These are phyloP conservation scores for Bothrops jararaca DNA, from an alignment of 2,113 vertebrate genomes.

Conservation along the genomic window DNA sequence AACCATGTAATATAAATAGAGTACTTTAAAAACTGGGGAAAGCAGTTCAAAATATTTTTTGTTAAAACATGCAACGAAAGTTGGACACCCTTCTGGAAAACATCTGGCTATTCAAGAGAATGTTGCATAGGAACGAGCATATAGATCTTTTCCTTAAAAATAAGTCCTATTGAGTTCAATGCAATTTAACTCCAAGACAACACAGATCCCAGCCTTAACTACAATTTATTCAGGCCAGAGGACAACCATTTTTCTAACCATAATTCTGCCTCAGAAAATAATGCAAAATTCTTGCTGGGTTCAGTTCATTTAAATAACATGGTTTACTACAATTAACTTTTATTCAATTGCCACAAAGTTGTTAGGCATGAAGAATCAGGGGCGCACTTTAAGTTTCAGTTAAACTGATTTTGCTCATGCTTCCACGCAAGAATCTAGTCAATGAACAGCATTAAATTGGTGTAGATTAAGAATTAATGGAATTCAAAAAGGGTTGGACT, in stretches of 20 bases:
- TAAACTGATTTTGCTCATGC: no score
- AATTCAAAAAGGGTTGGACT: no score
- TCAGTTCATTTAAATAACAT: constrained; percentile 63
- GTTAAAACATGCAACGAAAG: constrained; percentile 68
- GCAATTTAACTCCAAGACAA: background rate
- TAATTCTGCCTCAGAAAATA: constrained; percentile 6
- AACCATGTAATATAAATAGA: constrained; percentile 72
- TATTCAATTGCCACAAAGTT: constrained; percentile 44
- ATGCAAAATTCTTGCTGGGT: constrained; percentile 54
- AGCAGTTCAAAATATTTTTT: constrained; percentile 33
- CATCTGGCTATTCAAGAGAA: constrained; percentile 62
- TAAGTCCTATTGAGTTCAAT: background rate
- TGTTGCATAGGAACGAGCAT: constrained; percentile 51
- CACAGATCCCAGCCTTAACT: constrained; percentile 11
- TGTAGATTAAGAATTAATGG: no score
- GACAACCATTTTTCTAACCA: background rate
- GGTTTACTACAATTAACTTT: constrained; percentile 7
- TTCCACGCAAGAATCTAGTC: no score
- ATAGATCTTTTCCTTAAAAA: background rate
- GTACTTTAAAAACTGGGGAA: constrained; percentile 33
- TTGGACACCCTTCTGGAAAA: constrained; percentile 55
- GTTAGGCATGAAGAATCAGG: no score
- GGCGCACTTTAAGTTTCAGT: background rate
- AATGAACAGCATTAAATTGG: no score
- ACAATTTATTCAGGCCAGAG: constrained; percentile 67